A percentile compares a stretch with the other conserved stretches of the same genome.
Evolutionary conservation across 2,797 vertebrate genomes (phyloP).

Genomic region (Rhinella marina): DNA sequence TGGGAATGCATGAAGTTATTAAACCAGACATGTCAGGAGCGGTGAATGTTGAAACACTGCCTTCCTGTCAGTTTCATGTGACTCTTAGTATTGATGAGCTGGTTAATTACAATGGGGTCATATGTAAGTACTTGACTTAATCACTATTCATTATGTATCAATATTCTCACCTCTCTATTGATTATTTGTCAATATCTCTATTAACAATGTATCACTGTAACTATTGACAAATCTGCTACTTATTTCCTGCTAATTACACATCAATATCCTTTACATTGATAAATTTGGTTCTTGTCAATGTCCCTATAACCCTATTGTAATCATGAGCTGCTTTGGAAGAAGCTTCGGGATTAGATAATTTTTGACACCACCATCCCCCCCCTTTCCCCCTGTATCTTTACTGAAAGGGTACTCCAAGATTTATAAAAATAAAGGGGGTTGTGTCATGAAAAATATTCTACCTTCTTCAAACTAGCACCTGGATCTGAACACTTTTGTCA

Average conservation of each 20-base stretch:
- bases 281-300: neutral
- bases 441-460: no score
- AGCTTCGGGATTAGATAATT: neutral
- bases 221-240: neutral
- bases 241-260: neutral
- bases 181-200: constrained; percentile 16
- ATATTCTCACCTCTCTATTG: neutral
- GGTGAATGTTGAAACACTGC: no score
- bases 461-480: no score
- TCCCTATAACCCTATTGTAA: neutral
- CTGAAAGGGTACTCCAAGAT: no score
- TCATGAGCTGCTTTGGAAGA: neutral
- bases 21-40: no score
- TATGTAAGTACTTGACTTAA: neutral
- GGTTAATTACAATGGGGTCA: neutral
- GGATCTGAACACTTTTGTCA: no score
- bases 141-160: constrained; percentile 5
- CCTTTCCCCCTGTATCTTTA: no score
- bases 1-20: no score
- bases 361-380: no score
- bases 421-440: no score
- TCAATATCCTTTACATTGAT: neutral
- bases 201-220: constrained; percentile 8
- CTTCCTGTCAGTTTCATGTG: neutral
- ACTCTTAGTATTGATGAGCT: neutral